These are phyloP conservation scores for Oryzias dopingdopingensis DNA, from an alignment of 2,797 vertebrate species.

Conservation along the genomic window DNA sequence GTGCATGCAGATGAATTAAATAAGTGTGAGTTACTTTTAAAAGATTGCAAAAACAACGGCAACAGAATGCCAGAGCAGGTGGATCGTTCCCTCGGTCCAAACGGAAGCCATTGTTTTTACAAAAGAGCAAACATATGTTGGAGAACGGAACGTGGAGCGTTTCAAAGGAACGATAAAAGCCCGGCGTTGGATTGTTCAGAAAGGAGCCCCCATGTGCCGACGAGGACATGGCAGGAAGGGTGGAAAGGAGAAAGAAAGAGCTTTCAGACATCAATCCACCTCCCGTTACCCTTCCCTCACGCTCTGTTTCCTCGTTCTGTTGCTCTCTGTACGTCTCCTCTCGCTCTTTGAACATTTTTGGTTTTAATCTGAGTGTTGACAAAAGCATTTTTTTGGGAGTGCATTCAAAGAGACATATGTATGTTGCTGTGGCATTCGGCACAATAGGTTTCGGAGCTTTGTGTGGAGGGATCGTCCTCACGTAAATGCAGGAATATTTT, in stretches of 20 bases:
- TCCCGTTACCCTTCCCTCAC: constrained; percentile 33
- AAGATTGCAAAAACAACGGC: constrained; percentile 54
- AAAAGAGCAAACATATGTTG: constrained; percentile 75
- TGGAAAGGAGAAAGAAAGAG: constrained; percentile 56
- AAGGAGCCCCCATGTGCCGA: constrained; percentile 65
- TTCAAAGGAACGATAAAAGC: constrained; percentile 75
- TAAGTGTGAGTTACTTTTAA: constrained; percentile 64
- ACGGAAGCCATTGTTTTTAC: constrained; percentile 59
- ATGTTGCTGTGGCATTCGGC: constrained; percentile 23
- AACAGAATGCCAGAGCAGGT: constrained; percentile 72
- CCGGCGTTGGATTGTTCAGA: constrained; percentile 70
- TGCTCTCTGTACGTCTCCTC: constrained; percentile 29
- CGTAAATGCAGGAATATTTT: not conserved
- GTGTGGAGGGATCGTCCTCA: constrained; percentile 19
- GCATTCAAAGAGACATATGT: constrained; percentile 51
- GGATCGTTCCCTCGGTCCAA: constrained; percentile 64
- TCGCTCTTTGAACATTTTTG: constrained; percentile 49
- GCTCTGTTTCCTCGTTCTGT: constrained; percentile 40
- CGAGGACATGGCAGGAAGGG: constrained; percentile 65
- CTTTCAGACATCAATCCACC: constrained; percentile 56
- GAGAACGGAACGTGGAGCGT: constrained; percentile 56
- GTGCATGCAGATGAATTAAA: too few species aligned
- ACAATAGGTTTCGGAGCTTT: constrained; percentile 28
- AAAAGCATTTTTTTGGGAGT: constrained; percentile 42
- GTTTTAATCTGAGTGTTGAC: constrained; percentile 36